Conservation (phyloP, 92 coral and sea anemone species). For the Montipora capitata region DNA sequence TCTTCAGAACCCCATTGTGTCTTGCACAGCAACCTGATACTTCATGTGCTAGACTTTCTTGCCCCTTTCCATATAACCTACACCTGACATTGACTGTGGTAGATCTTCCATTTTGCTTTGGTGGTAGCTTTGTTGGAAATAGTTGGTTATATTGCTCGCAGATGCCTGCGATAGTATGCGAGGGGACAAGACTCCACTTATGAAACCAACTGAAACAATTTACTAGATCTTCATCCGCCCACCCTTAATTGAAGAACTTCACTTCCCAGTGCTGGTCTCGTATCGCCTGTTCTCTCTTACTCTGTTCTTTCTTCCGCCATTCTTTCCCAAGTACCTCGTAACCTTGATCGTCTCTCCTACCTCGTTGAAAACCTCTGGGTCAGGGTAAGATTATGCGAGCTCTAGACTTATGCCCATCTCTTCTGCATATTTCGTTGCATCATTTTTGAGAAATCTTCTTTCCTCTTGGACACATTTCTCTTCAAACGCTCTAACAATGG, state of each 20-base stretch:
- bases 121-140: conserved; percentile 1
- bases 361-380: not conserved
- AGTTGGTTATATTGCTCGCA: conserved; percentile 14
- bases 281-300: not conserved
- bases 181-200: not conserved
- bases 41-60: conserved; percentile 30
- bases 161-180: conserved; percentile 16
- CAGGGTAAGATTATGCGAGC: not conserved
- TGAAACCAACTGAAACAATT: not conserved
- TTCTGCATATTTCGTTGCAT: too few relatives aligned
- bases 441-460: too few relatives aligned
- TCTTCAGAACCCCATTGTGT: conserved; percentile 40
- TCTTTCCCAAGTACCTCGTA: not conserved
- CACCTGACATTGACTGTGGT: conserved; percentile 10
- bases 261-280: not conserved
- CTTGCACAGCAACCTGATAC: conserved; percentile 24
- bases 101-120: conserved; percentile 2
- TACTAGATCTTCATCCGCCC: not conserved
- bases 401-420: too few relatives aligned
- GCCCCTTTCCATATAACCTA: conserved; percentile 34
- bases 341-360: not conserved
- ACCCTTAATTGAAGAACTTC: not conserved
- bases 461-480: too few relatives aligned
- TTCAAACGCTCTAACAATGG: too few relatives aligned
- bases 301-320: not conserved